Base-by-base conservation (phyloP, 2,797 vertebrate genomes). In the Phataginus tricuspis region DNA sequence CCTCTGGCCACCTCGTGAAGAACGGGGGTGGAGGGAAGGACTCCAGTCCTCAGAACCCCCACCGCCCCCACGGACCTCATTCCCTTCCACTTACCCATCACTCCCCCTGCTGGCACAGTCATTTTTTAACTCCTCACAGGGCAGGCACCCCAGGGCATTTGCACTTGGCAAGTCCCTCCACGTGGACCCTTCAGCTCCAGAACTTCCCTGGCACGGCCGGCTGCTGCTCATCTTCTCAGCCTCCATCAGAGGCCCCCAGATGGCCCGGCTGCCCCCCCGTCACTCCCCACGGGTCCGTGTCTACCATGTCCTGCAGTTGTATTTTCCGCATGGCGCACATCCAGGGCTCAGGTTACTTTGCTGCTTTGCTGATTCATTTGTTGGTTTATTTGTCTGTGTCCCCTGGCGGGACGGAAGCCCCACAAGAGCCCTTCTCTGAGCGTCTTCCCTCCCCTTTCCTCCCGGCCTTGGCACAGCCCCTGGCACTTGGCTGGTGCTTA, bases 281-380 rank as follows among this genome's bases (percentile, higher is more conserved):
- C 29, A 82, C 13, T 4, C 2, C 7, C 5, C 0, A 2, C 51
- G 4, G 6, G 18, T 27, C 72, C 4, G 18, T 0, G 29, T 31
- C 77, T 10, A 6, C 64, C n/a, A 1, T 1, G 7, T 4, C 8
- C 18, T 80, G 23, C 14, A 1, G 49, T 2, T 27, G n/a, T 14
- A 1, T 72, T 42, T 93, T 19, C 68, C 51, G 2, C 21, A 0
- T 0, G 45, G 34, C 0, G 0, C 49, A 1, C 6, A 7, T 19
- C 0, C 0, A 2, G 0, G 19, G 66, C 39, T n/a, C 10, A 4
- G 64, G 34, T 53, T 29, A 15, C 45, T 55, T 68, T 2, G 42
- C 59, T 14, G 31, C 45, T 55, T 68, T 2, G 42, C 59, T 14
- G 31, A 57, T 27, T 25, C 27, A n/a, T 2, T 21, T 27, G 23